These are phyloP conservation scores for Pediacus dermestoides DNA, from an alignment of 2,888 invertebrate genomes.

Conservation along the genomic window DNA sequence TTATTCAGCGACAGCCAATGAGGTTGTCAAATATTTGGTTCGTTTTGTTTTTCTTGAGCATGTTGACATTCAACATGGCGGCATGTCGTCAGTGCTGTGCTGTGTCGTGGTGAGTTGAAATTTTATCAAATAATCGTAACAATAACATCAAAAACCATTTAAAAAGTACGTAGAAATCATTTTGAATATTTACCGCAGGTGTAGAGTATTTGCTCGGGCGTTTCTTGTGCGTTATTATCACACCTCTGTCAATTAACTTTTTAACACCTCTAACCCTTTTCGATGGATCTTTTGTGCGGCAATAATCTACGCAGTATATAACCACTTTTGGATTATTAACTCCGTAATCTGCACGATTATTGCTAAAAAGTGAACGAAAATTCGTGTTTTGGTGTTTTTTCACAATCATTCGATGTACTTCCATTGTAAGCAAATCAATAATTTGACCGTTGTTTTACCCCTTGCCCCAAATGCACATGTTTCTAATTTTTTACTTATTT, in stretches of 20 bases:
- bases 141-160: conserved; percentile 33
- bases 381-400: too few relatives aligned
- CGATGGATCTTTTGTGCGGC: conserved; percentile 38
- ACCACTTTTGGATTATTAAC: too few relatives aligned
- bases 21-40: conserved; percentile 14
- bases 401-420: too few relatives aligned
- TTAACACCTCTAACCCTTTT: conserved; percentile 26
- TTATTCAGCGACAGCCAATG: conserved; percentile 15
- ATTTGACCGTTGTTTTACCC: conserved; percentile 40
- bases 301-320: conserved; percentile 40
- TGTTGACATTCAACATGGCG: conserved; percentile 91
- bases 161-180: conserved; percentile 34
- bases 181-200: not conserved
- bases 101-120: conserved; percentile 87
- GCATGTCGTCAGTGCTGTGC: conserved; percentile 95
- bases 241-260: not conserved
- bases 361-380: too few relatives aligned
- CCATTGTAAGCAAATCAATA: conserved; percentile 45
- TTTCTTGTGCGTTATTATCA: not conserved
- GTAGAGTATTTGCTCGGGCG: not conserved
- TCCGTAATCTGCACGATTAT: too few relatives aligned
- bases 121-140: conserved; percentile 37
- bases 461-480: conserved; percentile 41
- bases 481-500: conserved; percentile 27
- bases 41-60: conserved; percentile 45